Evolutionary conservation across 2,113 vertebrate species (phyloP).

Genomic region (Lophius piscatorius): DNA sequence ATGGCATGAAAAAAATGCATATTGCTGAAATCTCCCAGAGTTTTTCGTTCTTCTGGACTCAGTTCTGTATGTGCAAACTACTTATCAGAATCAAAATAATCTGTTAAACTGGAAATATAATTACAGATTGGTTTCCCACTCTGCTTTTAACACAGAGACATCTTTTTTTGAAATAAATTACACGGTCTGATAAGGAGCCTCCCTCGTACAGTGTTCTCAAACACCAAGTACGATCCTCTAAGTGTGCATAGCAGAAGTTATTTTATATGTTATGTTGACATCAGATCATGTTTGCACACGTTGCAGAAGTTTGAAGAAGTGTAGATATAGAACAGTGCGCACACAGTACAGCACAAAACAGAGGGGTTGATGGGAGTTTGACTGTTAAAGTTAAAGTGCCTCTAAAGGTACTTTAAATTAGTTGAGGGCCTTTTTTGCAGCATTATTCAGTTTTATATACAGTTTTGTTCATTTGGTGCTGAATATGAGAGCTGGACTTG

Average conservation of each 20-base stretch:
- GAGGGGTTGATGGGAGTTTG: slow-evolving; percentile 48
- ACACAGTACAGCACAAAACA: slow-evolving; percentile 31
- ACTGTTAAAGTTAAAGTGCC: slow-evolving; percentile 45
- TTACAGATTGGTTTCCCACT: slow-evolving; percentile 29
- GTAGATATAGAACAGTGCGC: slow-evolving; percentile 17
- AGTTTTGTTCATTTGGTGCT: too few relatives aligned
- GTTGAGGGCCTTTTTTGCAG: slow-evolving; percentile 44
- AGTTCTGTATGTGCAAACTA: slow-evolving; percentile 77
- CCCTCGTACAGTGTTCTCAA: slow-evolving; percentile 38
- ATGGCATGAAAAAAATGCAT: slow-evolving; percentile 71
- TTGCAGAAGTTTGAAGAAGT: slow-evolving; percentile 14
- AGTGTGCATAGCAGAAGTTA: slow-evolving; percentile 45
- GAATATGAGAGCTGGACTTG: slow-evolving; percentile 17
- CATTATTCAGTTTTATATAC: slow-evolving; percentile 59
- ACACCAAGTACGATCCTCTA: slow-evolving; percentile 43
- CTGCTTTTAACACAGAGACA: slow-evolving; percentile 58
- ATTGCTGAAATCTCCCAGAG: slow-evolving; percentile 70
- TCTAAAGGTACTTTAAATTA: slow-evolving; percentile 42
- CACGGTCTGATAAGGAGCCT: slow-evolving; percentile 61
- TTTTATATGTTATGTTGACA: slow-evolving; percentile 35
- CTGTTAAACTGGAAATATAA: slow-evolving; percentile 51
- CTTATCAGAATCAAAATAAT: slow-evolving; percentile 67
- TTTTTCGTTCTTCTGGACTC: slow-evolving; percentile 73
- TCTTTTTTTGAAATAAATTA: slow-evolving; percentile 68
- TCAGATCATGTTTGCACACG: neutral